A percentile compares a stretch with the other conserved stretches of the same genome.
Evolutionary conservation across 2,888 invertebrate genomes (phyloP).

Genomic region (Lycocerus yunnanus): DNA sequence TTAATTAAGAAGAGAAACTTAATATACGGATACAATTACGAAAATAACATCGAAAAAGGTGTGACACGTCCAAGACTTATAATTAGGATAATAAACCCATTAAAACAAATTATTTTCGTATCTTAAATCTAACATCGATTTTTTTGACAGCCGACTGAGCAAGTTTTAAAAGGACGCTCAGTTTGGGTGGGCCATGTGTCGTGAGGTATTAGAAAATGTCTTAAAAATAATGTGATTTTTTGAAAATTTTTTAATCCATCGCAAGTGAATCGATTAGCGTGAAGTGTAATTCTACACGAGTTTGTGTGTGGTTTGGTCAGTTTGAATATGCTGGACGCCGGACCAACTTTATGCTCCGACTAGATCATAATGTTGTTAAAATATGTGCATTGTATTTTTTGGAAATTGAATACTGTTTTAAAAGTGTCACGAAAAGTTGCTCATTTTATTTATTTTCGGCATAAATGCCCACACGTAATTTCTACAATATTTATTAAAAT

Average conservation of each 20-base stretch:
- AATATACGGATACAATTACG: conserved; percentile 27
- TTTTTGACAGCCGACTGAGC: conserved; percentile 27
- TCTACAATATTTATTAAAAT: conserved; percentile 16
- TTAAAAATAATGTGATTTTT: conserved; percentile 17
- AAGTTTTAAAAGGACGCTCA: conserved; percentile 18
- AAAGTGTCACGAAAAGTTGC: conserved; percentile 22
- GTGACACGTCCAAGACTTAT: conserved; percentile 26
- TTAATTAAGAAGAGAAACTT: conserved; percentile 29
- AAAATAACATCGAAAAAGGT: conserved; percentile 22
- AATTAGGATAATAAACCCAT: conserved; percentile 29
- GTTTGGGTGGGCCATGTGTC: conserved; percentile 24
- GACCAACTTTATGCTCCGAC: conserved; percentile 33
- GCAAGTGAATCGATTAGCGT: conserved; percentile 1
- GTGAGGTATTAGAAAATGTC: conserved; percentile 16
- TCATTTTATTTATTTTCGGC: conserved; percentile 27
- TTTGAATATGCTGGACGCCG: conserved; percentile 25
- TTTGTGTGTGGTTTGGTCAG: conserved; percentile 35
- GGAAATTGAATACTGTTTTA: conserved; percentile 31
- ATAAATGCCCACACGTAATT: conserved; percentile 37
- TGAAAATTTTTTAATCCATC: conserved; percentile 11
- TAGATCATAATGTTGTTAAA: conserved; percentile 34
- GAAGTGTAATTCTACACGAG: conserved; percentile 34
- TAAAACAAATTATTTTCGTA: conserved; percentile 28
- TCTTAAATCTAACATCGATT: conserved; percentile 27
- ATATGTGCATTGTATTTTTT: conserved; percentile 33